phyloP scores from a whole-genome alignment of 2,888 invertebrate genomes.

The Kryphioiulus occultus region DNA sequence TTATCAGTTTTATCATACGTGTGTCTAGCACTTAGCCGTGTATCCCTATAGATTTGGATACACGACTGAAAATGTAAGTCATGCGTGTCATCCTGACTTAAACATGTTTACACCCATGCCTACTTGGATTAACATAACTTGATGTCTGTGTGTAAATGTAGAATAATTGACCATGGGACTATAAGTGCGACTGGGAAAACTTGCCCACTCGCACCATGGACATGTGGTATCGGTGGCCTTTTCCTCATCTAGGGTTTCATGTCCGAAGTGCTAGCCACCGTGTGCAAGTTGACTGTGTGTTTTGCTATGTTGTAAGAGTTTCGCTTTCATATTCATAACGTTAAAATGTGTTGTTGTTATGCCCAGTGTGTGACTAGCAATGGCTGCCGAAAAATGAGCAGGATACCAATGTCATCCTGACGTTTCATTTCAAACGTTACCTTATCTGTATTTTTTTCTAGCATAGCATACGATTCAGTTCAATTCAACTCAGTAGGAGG shows the following conservation, averaged over 20 bases:
- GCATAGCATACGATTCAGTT: neutral
- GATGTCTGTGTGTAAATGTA: too few relatives aligned
- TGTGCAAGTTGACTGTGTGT: neutral
- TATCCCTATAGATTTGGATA: neutral
- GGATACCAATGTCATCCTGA: neutral
- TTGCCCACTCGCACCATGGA: too few relatives aligned
- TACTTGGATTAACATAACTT: too few relatives aligned
- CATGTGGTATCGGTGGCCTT: too few relatives aligned
- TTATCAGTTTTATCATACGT: neutral
- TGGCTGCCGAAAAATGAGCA: neutral
- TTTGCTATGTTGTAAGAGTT: too few relatives aligned
- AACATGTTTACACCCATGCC: too few relatives aligned
- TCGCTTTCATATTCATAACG: neutral
- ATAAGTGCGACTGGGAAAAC: too few relatives aligned
- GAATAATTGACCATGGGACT: too few relatives aligned
- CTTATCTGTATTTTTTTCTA: constrained; percentile 1
- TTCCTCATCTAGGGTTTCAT: neutral
- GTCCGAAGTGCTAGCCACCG: neutral
- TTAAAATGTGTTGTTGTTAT: neutral
- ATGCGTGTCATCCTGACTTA: too few relatives aligned
- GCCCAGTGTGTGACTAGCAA: neutral
- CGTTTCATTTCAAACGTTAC: neutral
- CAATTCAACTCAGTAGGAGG: too few relatives aligned
- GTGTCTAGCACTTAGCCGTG: neutral
- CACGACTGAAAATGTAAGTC: too few relatives aligned